These are phyloP conservation scores for Selenia dentaria DNA, from an alignment of 2,888 invertebrate genomes.

Conservation along the genomic window DNA sequence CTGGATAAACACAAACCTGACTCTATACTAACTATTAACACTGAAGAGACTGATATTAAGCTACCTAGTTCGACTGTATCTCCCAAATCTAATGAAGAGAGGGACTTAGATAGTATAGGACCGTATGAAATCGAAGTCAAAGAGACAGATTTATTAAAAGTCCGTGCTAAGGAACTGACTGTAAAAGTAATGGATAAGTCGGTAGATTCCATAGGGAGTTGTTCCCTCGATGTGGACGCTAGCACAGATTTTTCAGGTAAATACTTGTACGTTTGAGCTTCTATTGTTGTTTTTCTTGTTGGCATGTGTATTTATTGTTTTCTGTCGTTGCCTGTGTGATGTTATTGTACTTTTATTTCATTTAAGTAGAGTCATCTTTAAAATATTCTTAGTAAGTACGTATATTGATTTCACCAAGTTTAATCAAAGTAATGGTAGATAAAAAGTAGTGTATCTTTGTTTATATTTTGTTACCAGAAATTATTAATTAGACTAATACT, in stretches of 20 bases:
- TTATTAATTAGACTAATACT: too few relatives aligned
- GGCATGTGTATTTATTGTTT: constrained; percentile 34
- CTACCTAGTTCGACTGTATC: constrained; percentile 75
- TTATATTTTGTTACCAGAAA: too few relatives aligned
- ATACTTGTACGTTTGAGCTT: constrained; percentile 47
- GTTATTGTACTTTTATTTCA: constrained; percentile 16
- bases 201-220: constrained; percentile 94
- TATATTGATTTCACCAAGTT: too few relatives aligned
- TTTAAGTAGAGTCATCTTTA: constrained; percentile 14
- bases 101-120: constrained; percentile 74
- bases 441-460: too few relatives aligned
- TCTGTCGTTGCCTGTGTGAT: constrained; percentile 27
- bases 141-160: constrained; percentile 69
- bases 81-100: constrained; percentile 61
- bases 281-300: constrained; percentile 42
- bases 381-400: too few relatives aligned
- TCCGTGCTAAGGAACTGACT: constrained; percentile 61
- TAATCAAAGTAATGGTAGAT: too few relatives aligned
- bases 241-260: constrained; percentile 91
- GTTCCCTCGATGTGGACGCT: constrained; percentile 93
- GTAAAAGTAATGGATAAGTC: constrained; percentile 89
- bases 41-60: constrained; percentile 75
- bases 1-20: constrained; percentile 67
- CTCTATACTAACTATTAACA: constrained; percentile 71
- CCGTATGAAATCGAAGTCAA: constrained; percentile 77